A percentile compares a stretch with the other conserved stretches of the same genome.
phyloP scores from a whole-genome alignment of 2,888 invertebrate species.

The Thymelicus sylvestris region DNA sequence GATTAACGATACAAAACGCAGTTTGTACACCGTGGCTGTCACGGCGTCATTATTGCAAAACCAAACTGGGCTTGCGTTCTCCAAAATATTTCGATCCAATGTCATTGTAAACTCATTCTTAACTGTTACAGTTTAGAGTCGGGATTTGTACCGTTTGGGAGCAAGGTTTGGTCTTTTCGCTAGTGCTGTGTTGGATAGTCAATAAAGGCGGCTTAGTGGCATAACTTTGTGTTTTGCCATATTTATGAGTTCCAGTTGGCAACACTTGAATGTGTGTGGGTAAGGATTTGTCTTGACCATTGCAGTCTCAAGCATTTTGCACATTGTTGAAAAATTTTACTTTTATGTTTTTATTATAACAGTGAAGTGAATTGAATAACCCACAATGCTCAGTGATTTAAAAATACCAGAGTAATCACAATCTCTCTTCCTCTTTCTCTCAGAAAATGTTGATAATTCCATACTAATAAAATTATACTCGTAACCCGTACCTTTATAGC shows the following conservation, averaged over 20 bases:
- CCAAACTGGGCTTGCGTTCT: slow-evolving; percentile 58
- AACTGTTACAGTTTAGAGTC: slow-evolving; percentile 44
- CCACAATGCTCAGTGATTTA: too few relatives aligned
- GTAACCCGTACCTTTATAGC: too few relatives aligned
- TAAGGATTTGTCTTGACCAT: slow-evolving; percentile 42
- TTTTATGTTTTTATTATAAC: too few relatives aligned
- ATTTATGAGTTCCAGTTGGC: slow-evolving; percentile 76
- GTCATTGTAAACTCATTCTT: slow-evolving; percentile 46
- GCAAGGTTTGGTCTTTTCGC: slow-evolving; percentile 53
- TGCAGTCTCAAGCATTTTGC: slow-evolving; percentile 14
- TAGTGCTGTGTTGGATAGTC: slow-evolving; percentile 66
- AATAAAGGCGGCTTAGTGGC: slow-evolving; percentile 79
- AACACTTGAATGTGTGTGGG: slow-evolving; percentile 67
- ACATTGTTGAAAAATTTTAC: slow-evolving; percentile 8
- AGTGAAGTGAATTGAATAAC: too few relatives aligned
- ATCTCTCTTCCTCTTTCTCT: too few relatives aligned
- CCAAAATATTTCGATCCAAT: slow-evolving; percentile 49
- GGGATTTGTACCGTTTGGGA: slow-evolving; percentile 42
- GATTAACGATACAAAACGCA: slow-evolving; percentile 71
- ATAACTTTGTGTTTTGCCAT: slow-evolving; percentile 79
- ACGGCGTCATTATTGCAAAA: slow-evolving; percentile 73
- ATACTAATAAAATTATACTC: too few relatives aligned
- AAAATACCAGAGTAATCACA: too few relatives aligned
- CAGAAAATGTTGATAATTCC: too few relatives aligned
- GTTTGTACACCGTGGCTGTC: slow-evolving; percentile 65